Evolutionary conservation across 2,797 vertebrate species (phyloP).

Genomic region (Mormyrus proboscirostris): DNA sequence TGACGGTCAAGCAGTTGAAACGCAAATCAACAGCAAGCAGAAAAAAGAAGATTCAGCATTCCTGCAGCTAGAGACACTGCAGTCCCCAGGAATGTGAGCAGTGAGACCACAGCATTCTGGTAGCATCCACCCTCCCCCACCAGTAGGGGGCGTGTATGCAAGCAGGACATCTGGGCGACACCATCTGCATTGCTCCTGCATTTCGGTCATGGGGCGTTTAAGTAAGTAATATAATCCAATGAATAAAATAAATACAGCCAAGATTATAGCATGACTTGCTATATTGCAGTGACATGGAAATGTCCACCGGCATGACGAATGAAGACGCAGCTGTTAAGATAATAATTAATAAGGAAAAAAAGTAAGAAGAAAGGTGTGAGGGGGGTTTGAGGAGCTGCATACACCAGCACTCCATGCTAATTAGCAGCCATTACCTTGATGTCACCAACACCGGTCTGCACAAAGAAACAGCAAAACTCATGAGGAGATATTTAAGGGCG

Average conservation of each 20-base stretch:
- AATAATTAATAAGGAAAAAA: slow-evolving; percentile 6
- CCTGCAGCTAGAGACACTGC: not conserved
- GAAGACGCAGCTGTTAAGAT: not conserved
- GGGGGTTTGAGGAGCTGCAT: not conserved
- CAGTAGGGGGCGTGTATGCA: not conserved
- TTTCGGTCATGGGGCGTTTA: not conserved
- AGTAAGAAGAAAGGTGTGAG: not conserved
- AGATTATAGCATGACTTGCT: not conserved
- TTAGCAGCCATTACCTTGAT: not conserved
- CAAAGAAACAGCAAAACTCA: slow-evolving; percentile 1
- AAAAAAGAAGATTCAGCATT: not conserved
- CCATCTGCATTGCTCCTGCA: not conserved
- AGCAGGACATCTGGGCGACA: not conserved
- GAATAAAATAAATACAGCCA: not conserved
- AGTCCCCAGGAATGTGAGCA: not conserved
- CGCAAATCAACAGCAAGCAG: not conserved
- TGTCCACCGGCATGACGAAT: not conserved
- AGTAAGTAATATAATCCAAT: not conserved
- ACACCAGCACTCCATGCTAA: slow-evolving; percentile 1
- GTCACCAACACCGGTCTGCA: not conserved
- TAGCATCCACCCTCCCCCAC: not conserved
- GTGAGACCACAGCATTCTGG: not conserved
- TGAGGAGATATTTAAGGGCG: not conserved
- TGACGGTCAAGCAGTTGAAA: not conserved
- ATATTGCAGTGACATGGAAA: not conserved